Conservation (phyloP, 2,797 vertebrate genomes). For the Lemur catta region DNA sequence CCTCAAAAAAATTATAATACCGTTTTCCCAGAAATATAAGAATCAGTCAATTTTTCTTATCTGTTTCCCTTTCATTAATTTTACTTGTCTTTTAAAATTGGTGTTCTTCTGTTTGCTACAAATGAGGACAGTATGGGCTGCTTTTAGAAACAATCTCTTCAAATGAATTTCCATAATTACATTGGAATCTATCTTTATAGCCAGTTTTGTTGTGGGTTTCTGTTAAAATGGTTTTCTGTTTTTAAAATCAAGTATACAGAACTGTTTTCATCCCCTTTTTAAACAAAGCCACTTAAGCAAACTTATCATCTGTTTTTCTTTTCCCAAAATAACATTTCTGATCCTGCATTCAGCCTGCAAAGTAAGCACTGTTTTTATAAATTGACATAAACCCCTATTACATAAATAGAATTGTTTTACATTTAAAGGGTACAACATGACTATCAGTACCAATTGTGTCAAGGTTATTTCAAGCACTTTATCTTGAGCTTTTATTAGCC, state of each 20-base stretch:
- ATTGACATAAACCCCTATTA: slow-evolving; percentile 72
- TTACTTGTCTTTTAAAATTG: slow-evolving; percentile 74
- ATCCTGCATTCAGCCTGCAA: slow-evolving; percentile 77
- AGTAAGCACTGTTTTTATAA: slow-evolving; percentile 78
- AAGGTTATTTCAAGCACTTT: slow-evolving; percentile 73
- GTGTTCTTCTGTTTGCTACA: slow-evolving; percentile 75
- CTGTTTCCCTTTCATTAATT: slow-evolving; percentile 78
- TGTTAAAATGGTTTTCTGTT: slow-evolving; percentile 82
- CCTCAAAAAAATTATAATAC: slow-evolving; percentile 54
- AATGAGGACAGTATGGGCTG: slow-evolving; percentile 79
- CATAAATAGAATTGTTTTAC: slow-evolving; percentile 80
- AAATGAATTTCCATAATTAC: slow-evolving; percentile 82
- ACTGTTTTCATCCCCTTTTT: slow-evolving; percentile 83
- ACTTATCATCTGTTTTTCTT: slow-evolving; percentile 82
- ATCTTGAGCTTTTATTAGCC: slow-evolving; percentile 64
- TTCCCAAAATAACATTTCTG: slow-evolving; percentile 82
- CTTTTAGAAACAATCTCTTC: slow-evolving; percentile 79
- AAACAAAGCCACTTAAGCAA: slow-evolving; percentile 82
- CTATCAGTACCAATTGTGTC: slow-evolving; percentile 73
- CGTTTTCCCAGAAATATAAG: slow-evolving; percentile 72
- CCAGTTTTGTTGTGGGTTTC: slow-evolving; percentile 85
- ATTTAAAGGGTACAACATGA: slow-evolving; percentile 66
- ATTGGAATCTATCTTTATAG: slow-evolving; percentile 80
- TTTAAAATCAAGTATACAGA: slow-evolving; percentile 81
- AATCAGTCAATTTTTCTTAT: slow-evolving; percentile 76